phyloP scores from a whole-genome alignment of 2,113 vertebrate genomes.

The Vidua chalybeata region DNA sequence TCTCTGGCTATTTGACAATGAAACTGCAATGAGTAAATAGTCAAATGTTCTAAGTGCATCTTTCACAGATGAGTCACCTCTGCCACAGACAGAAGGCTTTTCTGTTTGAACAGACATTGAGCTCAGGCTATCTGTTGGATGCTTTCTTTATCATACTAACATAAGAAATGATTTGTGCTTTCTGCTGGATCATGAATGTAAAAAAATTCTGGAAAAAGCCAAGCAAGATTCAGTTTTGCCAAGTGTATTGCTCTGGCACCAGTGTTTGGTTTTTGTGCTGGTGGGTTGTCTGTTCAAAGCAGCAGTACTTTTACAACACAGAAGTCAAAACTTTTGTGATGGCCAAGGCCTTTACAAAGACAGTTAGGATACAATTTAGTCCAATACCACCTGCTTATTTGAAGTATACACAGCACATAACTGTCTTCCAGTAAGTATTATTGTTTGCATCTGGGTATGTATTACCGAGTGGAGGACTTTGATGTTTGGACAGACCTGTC shows the following conservation, averaged over 20 bases:
- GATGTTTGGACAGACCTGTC: not conserved
- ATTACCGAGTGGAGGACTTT: not conserved
- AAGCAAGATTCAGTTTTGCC: not conserved
- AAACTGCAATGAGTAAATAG: not conserved
- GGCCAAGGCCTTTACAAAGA: not conserved
- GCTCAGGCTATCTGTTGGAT: not conserved
- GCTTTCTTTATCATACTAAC: not conserved
- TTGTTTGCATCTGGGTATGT: not conserved
- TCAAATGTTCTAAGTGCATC: not conserved
- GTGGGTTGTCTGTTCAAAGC: not conserved
- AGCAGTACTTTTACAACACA: not conserved
- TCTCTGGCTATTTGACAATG: not conserved
- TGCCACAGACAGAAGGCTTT: not conserved
- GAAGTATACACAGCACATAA: not conserved
- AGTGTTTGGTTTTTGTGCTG: not conserved
- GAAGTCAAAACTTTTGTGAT: not conserved
- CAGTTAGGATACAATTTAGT: not conserved
- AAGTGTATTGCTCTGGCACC: not conserved
- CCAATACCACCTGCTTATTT: not conserved
- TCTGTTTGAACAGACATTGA: not conserved
- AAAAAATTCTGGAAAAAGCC: not conserved
- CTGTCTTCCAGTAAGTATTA: not conserved
- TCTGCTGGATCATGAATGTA: not conserved
- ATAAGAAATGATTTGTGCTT: not conserved
- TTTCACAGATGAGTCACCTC: not conserved